Conservation (phyloP, 2,797 vertebrate species). For the Dromococcyx pavoninus region DNA sequence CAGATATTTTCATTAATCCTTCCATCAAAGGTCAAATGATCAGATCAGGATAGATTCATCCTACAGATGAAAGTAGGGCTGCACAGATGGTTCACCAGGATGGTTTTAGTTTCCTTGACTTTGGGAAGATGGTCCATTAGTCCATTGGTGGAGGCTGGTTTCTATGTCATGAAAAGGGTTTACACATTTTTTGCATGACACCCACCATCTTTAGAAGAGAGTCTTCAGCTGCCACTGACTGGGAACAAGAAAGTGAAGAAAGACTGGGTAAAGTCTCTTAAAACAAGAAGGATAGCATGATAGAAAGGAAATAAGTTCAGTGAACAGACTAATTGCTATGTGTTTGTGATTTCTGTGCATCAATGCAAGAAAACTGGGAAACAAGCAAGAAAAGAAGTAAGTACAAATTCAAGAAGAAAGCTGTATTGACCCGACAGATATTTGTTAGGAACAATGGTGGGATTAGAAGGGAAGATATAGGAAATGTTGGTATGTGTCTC, state of each 20-base stretch:
- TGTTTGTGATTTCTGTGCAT: neutral
- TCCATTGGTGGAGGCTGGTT: neutral
- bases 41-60: conserved; percentile 12
- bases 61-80: conserved; percentile 13
- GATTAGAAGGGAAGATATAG: neutral
- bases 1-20: conserved; percentile 47
- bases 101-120: neutral
- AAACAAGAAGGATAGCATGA: neutral
- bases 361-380: neutral
- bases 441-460: neutral
- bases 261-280: neutral
- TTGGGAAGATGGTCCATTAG: neutral
- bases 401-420: neutral
- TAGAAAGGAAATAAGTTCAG: neutral
- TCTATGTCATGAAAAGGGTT: neutral
- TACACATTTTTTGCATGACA: neutral
- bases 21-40: conserved; percentile 35
- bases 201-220: neutral
- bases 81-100: conserved; percentile 22
- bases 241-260: neutral
- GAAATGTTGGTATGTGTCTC: neutral
- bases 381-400: neutral
- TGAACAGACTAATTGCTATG: neutral
- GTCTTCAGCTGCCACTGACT: neutral
- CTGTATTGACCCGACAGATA: rapidly evolving